Percentiles rank a stretch among this genome's conserved stretches.
These are phyloP conservation scores for Lepidostoma basale DNA, from an alignment of 1,140 invertebrate genomes.

Conservation along the genomic window DNA sequence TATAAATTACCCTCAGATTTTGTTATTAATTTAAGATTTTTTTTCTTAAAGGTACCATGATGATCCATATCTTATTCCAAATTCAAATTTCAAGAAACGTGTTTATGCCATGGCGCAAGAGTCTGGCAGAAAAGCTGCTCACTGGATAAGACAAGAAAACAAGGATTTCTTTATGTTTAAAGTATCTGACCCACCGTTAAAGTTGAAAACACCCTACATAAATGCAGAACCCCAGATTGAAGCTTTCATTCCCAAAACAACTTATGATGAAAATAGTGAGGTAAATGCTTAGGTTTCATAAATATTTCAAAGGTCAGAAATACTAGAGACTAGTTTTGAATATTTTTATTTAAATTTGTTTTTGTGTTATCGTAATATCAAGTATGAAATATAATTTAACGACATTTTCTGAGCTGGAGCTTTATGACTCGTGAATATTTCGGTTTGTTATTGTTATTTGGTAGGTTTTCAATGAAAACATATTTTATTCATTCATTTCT, in stretches of 20 bases:
- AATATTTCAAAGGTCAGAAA: too few species aligned
- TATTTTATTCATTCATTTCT: too few species aligned
- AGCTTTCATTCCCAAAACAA: slow-evolving; percentile 71
- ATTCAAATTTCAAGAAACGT: slow-evolving; percentile 74
- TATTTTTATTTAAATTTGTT: too few species aligned
- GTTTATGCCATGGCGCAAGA: slow-evolving; percentile 81
- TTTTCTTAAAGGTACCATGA: slow-evolving; percentile 73
- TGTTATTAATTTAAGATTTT: not conserved
- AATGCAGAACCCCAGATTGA: slow-evolving; percentile 66
- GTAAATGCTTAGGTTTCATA: too few species aligned
- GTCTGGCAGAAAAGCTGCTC: slow-evolving; percentile 84
- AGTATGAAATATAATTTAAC: too few species aligned
- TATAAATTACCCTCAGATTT: not conserved
- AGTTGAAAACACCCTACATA: slow-evolving; percentile 56
- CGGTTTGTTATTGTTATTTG: too few species aligned
- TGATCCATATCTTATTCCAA: slow-evolving; percentile 87
- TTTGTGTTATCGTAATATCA: too few species aligned
- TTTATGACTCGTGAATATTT: too few species aligned
- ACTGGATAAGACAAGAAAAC: slow-evolving; percentile 82
- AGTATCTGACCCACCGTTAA: slow-evolving; percentile 70
- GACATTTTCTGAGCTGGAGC: too few species aligned
- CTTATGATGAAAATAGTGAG: slow-evolving; percentile 73
- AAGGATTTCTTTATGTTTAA: slow-evolving; percentile 74
- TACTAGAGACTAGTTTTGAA: too few species aligned
- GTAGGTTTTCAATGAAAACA: too few species aligned